Base-by-base conservation (phyloP, 1,140 invertebrate genomes). In the Plodia interpunctella region DNA sequence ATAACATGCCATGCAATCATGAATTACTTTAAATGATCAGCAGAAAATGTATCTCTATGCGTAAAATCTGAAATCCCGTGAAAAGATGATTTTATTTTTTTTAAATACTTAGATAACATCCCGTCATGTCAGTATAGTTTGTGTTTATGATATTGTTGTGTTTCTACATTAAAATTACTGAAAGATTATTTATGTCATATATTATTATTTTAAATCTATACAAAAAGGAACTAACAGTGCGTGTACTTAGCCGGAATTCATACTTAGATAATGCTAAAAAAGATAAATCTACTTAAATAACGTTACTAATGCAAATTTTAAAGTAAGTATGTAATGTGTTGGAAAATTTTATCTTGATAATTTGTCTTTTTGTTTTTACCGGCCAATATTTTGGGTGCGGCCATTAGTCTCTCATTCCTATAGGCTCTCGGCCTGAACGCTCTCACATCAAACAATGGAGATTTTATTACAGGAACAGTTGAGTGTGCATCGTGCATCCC, bases 161-260 rank as follows among this genome's bases (percentile, higher is more conserved):
- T 32, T 32, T 25, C 65, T 71, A 65, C 59, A 56, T 44, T 61
- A 67, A 66, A 55, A 63, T 72, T 63, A 49, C 49, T 52, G 56
- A 59, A 19, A 3, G 50, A 73, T 77, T 73, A 83, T 63, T 67
- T 72, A 67, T 20, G 67, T 60, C 68, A 75, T 63, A 63, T 19
- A 72, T 44, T 44, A 44, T 68, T 61, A 73, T 65, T 66, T 70
- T 75, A 74, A 75, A 68, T 76, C 77, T 83, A 83, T 83, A 82
- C 74, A 78, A 82, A 81, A 81, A 87, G 84, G 84, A 87, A 87
- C 84, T 87, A 83, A 79, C 71, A 74, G 77, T 81, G 75, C 74
- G 60, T 77, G 69, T 75, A 83, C 76, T 81, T 80, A 83, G 54
- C 68, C 74, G 78, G 70, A 80, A 75, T 80, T 77, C 70, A 68